phyloP scores from a whole-genome alignment of 2,888 invertebrate genomes.

The Leucophenga maculata region DNA sequence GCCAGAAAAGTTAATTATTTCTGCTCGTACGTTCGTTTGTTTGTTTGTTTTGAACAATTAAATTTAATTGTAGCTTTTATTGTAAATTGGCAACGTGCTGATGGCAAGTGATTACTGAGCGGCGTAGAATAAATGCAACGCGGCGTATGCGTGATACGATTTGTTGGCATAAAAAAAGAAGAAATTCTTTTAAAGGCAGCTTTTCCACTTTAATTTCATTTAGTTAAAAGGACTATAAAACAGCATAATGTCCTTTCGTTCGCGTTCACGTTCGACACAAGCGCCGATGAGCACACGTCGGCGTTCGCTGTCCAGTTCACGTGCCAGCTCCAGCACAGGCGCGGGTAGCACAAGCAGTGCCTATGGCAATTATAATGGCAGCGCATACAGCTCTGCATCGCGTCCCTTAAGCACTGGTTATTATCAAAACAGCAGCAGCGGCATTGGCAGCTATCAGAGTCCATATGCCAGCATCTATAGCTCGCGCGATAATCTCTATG shows the following conservation, averaged over 20 bases:
- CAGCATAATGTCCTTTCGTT: constrained; percentile 70
- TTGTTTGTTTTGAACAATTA: constrained; percentile 44
- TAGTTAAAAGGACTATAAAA: no score
- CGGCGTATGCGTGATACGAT: constrained; percentile 8
- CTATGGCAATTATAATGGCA: constrained; percentile 50
- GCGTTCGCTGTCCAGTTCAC: constrained; percentile 75
- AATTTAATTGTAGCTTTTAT: constrained; percentile 34
- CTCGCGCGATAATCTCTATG: constrained; percentile 70
- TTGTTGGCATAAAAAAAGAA: background rate
- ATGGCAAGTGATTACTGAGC: background rate
- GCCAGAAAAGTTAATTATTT: constrained; percentile 3
- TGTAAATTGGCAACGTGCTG: constrained; percentile 37
- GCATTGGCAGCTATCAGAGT: constrained; percentile 63
- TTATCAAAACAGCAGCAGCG: constrained; percentile 55
- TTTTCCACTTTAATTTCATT: no score
- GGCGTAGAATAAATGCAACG: background rate
- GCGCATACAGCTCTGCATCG: constrained; percentile 43
- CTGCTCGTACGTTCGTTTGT: constrained; percentile 54
- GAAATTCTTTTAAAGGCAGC: background rate
- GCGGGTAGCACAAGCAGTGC: constrained; percentile 37
- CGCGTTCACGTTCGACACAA: constrained; percentile 69
- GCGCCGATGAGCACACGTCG: constrained; percentile 71
- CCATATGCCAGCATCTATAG: constrained; percentile 69
- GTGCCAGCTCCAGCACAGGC: constrained; percentile 58
- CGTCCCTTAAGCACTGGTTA: constrained; percentile 70